A percentile compares a stretch with the other conserved stretches of the same genome.
Conservation (phyloP, 2,888 invertebrate genomes). For the Trichopoda pennipes region DNA sequence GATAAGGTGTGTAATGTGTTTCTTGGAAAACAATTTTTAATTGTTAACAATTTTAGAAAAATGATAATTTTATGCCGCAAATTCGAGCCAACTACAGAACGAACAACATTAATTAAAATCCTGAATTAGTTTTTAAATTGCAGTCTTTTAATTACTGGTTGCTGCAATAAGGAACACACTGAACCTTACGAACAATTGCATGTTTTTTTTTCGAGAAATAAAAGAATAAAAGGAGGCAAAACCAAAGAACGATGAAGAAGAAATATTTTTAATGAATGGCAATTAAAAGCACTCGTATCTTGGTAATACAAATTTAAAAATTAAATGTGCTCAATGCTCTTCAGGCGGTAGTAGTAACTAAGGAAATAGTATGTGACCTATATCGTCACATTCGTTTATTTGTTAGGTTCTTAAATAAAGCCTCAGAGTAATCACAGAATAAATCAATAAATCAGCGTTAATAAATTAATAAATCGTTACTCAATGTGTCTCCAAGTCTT, state of each 20-base stretch:
- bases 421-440: no score
- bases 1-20: neutral
- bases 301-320: conserved; percentile 75
- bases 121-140: neutral
- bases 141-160: conserved; percentile 14
- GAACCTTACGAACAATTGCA: conserved; percentile 73
- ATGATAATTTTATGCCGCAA: no score
- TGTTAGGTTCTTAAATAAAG: no score
- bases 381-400: no score
- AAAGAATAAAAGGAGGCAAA: conserved; percentile 28
- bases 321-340: conserved; percentile 60
- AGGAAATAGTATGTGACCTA: no score
- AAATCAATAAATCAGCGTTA: no score
- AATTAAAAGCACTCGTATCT: conserved; percentile 76
- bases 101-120: no score
- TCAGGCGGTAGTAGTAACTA: neutral
- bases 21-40: neutral
- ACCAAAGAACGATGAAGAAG: conserved; percentile 13
- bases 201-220: conserved; percentile 34
- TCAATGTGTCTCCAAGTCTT: no score
- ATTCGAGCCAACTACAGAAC: no score
- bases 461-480: no score
- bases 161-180: conserved; percentile 35
- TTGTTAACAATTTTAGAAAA: no score
- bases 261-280: conserved; percentile 74